A percentile compares a stretch with the other conserved stretches of the same genome.
Evolutionary conservation across 2,888 invertebrate genomes (phyloP).

Genomic region (Leptinotarsa juncta): DNA sequence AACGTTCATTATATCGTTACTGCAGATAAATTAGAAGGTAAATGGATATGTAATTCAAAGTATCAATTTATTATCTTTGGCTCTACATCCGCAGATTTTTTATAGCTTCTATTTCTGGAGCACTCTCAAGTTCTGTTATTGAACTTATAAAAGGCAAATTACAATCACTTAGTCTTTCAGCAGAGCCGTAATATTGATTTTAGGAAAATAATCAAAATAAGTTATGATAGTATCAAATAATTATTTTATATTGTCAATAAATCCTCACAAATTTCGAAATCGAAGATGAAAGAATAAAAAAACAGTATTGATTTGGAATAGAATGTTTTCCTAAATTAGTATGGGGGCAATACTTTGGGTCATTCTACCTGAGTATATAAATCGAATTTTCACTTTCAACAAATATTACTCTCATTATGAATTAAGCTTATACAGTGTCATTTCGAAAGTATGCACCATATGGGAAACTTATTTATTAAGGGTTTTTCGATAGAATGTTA

Average conservation of each 20-base stretch:
- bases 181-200: conserved; percentile 4
- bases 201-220: not conserved
- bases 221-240: not conserved
- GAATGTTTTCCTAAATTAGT: too few relatives aligned
- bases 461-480: too few relatives aligned
- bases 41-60: conserved; percentile 1
- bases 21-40: not conserved
- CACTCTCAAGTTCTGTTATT: conserved; percentile 12
- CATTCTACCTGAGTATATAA: too few relatives aligned
- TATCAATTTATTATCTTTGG: conserved; percentile 15
- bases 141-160: conserved; percentile 11
- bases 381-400: too few relatives aligned
- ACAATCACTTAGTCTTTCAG: not conserved
- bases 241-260: not conserved
- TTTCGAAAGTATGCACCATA: too few relatives aligned
- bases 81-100: not conserved
- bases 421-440: too few relatives aligned
- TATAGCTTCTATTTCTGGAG: conserved; percentile 27
- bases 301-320: too few relatives aligned
- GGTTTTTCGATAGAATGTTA: too few relatives aligned
- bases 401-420: too few relatives aligned
- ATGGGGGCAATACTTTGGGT: too few relatives aligned
- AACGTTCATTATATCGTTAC: not conserved
- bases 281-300: not conserved
- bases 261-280: not conserved